Base-by-base conservation (phyloP, 2,888 invertebrate genomes). In the Sarcophaga carnaria region DNA sequence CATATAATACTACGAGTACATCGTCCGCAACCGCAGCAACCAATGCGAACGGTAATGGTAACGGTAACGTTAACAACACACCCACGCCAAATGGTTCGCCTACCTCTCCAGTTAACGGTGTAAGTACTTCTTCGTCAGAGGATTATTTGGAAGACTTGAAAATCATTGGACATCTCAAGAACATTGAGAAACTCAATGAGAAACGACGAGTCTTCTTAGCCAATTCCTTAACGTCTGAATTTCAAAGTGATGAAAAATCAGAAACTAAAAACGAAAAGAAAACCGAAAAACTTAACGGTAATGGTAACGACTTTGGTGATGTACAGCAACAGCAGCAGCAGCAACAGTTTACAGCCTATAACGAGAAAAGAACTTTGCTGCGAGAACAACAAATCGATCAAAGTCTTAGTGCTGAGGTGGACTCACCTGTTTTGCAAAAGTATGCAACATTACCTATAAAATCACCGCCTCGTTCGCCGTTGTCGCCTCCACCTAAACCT, bases 401-500 rank as follows among this genome's bases (percentile, higher is more conserved):
- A 45, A 62, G 54, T 17, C 8, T 66, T 22, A 37, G 64, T 49
- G 67, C 77, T 4, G 60, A 49, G 17, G 77, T 62, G 25, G 78
- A 78, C 69, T 71, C 62, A 60, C 60, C 69, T 27, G 10, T 67
- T 20, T 70, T 74, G 22, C 80, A 84, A 59, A 88, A 87, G 77
- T 88, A 87, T 80, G 79, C 78, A 12, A 86, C 88, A 60, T 27
- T 84, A 63, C 87, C 87, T 60, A 20, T 87, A 75, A 84, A 81
- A 62, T 69, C 88, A 27, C 67, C 88, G 25, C 70, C 91, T 11
- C 89, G 88, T 62, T 90, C 90, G 25, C 91, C 92, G 0, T 69
- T 88, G n/a, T 89, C 91, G 27, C 92, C 92, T 62, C 92, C 92
- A 62, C 92, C 92, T 14, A 92, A 92, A 54, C 92, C 92, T 20